Percentiles rank a stretch among this genome's conserved stretches.
These are phyloP conservation scores for Ophion ellenae DNA, from an alignment of 2,888 invertebrate species.

Conservation along the genomic window DNA sequence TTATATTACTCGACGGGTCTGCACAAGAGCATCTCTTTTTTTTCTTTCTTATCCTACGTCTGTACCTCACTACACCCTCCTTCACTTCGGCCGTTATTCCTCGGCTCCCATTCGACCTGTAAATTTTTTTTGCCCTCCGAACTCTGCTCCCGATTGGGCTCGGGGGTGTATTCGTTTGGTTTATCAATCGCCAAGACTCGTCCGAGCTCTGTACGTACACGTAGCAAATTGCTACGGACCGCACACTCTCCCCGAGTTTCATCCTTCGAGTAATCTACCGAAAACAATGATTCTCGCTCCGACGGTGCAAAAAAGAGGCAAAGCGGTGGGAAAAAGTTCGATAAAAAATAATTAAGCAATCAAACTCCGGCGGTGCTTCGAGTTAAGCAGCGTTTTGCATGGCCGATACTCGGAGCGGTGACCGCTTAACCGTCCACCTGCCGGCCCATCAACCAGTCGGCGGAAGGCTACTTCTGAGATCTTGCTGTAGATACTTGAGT, in stretches of 20 bases:
- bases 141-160: background rate
- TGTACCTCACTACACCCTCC: background rate
- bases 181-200: background rate
- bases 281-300: background rate
- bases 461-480: background rate
- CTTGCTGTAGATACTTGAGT: background rate
- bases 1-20: slow-evolving; percentile 57
- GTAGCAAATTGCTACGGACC: background rate
- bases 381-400: background rate
- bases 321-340: too few species aligned
- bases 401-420: background rate
- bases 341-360: too few species aligned
- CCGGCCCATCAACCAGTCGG: background rate
- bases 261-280: background rate
- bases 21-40: slow-evolving; percentile 32
- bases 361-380: background rate
- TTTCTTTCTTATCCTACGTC: background rate
- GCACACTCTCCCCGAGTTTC: background rate
- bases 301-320: too few species aligned
- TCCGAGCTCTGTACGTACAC: background rate
- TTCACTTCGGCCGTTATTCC: slow-evolving; percentile 10
- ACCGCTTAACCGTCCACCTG: background rate
- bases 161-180: background rate
- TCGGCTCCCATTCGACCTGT: background rate
- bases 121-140: background rate